These are phyloP conservation scores for Aphelinus certus DNA, from an alignment of 1,140 invertebrate genomes.

Conservation along the genomic window DNA sequence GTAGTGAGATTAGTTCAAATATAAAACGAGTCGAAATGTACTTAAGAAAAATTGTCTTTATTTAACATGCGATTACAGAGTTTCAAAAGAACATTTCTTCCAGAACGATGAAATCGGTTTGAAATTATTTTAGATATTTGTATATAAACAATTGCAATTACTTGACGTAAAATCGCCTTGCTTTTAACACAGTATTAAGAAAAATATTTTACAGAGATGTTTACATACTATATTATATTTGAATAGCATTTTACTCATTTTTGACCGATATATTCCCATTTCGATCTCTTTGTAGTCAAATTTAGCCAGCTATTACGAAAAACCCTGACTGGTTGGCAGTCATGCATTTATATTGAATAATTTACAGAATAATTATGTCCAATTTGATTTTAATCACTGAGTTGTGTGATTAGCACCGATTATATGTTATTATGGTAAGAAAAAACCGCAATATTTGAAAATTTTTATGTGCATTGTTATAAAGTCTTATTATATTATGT, in stretches of 20 bases:
- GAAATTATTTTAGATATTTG: slow-evolving; percentile 23
- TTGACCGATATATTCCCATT: slow-evolving; percentile 32
- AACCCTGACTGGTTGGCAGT: slow-evolving; percentile 31
- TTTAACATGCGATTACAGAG: slow-evolving; percentile 12
- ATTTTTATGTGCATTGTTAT: slow-evolving; percentile 39
- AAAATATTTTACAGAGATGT: slow-evolving; percentile 25
- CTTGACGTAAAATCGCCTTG: slow-evolving; percentile 17
- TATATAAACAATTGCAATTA: slow-evolving; percentile 34
- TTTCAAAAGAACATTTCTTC: slow-evolving; percentile 17
- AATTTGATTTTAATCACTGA: slow-evolving; percentile 34
- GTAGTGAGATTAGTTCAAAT: slow-evolving; percentile 41
- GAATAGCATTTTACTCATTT: slow-evolving; percentile 22
- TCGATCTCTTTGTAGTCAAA: slow-evolving; percentile 35
- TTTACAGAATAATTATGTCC: slow-evolving; percentile 23
- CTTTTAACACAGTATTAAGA: slow-evolving; percentile 36
- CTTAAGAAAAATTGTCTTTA: slow-evolving; percentile 31
- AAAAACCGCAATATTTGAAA: slow-evolving; percentile 29
- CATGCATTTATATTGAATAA: slow-evolving; percentile 37
- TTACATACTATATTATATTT: slow-evolving; percentile 26
- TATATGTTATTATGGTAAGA: slow-evolving; percentile 23
- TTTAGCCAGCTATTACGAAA: slow-evolving; percentile 20
- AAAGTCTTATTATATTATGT: slow-evolving; percentile 39
- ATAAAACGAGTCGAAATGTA: slow-evolving; percentile 37
- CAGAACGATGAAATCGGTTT: slow-evolving; percentile 28
- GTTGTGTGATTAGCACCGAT: slow-evolving; percentile 33